Conservation (phyloP, 2,113 vertebrate species). For the Psilopsiagon aymara region DNA sequence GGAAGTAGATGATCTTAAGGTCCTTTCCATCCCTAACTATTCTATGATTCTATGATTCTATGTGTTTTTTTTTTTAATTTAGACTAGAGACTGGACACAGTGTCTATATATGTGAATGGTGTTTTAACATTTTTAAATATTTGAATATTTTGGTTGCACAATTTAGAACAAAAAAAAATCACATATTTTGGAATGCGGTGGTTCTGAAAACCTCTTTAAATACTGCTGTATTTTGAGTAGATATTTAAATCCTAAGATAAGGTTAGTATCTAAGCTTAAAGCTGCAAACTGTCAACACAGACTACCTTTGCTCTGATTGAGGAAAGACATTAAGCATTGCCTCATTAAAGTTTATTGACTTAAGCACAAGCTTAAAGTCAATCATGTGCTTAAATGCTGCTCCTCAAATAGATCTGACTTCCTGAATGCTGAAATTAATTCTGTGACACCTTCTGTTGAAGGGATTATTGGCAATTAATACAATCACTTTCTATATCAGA, state of each 20-base stretch:
- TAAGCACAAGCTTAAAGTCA: slow-evolving; percentile 15
- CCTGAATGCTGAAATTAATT: neutral
- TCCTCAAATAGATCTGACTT: neutral
- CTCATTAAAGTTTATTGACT: slow-evolving; percentile 38
- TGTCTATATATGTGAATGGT: neutral
- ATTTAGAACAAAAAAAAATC: neutral
- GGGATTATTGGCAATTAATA: neutral
- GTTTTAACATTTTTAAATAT: neutral
- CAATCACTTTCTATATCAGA: neutral
- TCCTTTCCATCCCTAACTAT: no score
- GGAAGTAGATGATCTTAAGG: no score
- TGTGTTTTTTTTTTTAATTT: neutral
- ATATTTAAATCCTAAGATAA: slow-evolving; percentile 26
- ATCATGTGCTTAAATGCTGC: slow-evolving; percentile 8
- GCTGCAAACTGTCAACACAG: neutral
- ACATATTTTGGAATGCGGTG: neutral
- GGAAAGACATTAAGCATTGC: neutral
- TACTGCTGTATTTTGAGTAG: neutral
- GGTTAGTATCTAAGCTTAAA: neutral
- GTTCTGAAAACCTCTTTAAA: neutral
- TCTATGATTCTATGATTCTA: no score
- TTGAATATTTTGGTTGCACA: neutral
- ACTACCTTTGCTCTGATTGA: slow-evolving; percentile 1
- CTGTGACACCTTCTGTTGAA: neutral
- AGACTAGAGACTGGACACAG: neutral